A percentile compares a stretch with the other conserved stretches of the same genome.
phyloP scores from a whole-genome alignment of 2,888 invertebrate genomes.

The Cheilosia variabilis region DNA sequence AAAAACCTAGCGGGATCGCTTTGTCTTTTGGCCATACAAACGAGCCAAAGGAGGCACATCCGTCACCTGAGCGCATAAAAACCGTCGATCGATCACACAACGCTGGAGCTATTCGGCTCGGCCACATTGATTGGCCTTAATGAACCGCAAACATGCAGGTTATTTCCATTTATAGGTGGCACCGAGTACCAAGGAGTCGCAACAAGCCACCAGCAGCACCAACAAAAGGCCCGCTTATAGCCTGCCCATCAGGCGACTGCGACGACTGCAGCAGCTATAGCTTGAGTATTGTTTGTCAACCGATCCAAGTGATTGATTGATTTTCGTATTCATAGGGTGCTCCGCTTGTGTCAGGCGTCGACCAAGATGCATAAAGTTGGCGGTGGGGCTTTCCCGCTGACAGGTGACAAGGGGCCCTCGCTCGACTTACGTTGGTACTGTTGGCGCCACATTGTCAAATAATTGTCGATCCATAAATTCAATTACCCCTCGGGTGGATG shows the following conservation, averaged over 20 bases:
- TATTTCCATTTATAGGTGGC: constrained; percentile 75
- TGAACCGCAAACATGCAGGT: constrained; percentile 76
- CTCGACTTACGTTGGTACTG: constrained; percentile 36
- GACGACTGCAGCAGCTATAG: constrained; percentile 11
- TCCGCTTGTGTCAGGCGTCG: constrained; percentile 26
- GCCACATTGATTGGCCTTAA: constrained; percentile 75
- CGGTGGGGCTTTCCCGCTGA: constrained; percentile 31
- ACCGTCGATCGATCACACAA: constrained; percentile 74
- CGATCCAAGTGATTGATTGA: constrained; percentile 74
- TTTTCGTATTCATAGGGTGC: constrained; percentile 69
- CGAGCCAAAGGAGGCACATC: constrained; percentile 67
- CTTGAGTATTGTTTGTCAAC: constrained; percentile 69
- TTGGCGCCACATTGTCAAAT: constrained; percentile 74
- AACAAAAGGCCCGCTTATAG: constrained; percentile 19
- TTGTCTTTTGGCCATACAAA: constrained; percentile 64
- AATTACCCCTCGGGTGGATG: constrained; percentile 63
- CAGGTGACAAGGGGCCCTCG: constrained; percentile 62
- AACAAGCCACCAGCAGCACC: constrained; percentile 26
- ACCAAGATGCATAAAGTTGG: constrained; percentile 34
- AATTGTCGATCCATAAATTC: constrained; percentile 75
- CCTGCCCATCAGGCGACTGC: constrained; percentile 20
- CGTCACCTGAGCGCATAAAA: constrained; percentile 73
- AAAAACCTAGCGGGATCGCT: constrained; percentile 73
- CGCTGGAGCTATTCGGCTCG: constrained; percentile 58
- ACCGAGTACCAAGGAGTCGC: constrained; percentile 39